Percentiles rank a stretch among this genome's conserved stretches.
These are phyloP conservation scores for Nomada ruficornis DNA, from an alignment of 2,888 invertebrate species.

Conservation along the genomic window DNA sequence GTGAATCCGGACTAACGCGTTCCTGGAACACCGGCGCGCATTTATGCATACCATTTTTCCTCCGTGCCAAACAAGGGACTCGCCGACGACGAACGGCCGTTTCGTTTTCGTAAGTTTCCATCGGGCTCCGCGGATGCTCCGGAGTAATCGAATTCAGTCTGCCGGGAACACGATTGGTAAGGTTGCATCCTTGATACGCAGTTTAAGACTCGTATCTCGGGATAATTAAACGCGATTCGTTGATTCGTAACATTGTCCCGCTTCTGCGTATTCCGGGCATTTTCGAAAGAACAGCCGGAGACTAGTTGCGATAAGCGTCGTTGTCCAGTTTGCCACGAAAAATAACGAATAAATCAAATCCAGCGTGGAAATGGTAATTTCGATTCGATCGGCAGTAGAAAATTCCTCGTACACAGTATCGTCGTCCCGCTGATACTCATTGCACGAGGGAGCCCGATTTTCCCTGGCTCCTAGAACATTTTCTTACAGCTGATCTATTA, in stretches of 20 bases:
- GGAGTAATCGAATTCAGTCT: slow-evolving; percentile 36
- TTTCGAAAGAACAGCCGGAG: no score
- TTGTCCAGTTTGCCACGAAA: no score
- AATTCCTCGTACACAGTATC: background rate
- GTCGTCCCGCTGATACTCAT: background rate
- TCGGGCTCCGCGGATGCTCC: background rate
- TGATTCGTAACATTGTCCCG: no score
- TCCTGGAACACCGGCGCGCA: slow-evolving; percentile 21
- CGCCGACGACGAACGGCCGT: background rate
- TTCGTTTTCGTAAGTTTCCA: background rate
- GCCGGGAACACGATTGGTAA: background rate
- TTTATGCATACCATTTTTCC: slow-evolving; percentile 13
- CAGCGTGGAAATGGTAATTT: background rate
- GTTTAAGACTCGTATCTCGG: background rate
- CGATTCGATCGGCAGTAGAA: background rate
- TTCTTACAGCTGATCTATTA: no score
- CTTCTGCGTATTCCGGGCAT: no score
- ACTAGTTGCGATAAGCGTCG: no score
- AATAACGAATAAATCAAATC: no score
- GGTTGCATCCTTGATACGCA: slow-evolving; percentile 27
- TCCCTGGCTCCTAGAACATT: no score
- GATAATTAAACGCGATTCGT: slow-evolving; percentile 27
- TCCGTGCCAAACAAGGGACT: background rate
- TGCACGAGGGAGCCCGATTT: background rate
- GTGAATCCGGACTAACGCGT: slow-evolving; percentile 57